Base-by-base conservation (phyloP, 2,888 invertebrate genomes). In the Onchidella celtica region DNA sequence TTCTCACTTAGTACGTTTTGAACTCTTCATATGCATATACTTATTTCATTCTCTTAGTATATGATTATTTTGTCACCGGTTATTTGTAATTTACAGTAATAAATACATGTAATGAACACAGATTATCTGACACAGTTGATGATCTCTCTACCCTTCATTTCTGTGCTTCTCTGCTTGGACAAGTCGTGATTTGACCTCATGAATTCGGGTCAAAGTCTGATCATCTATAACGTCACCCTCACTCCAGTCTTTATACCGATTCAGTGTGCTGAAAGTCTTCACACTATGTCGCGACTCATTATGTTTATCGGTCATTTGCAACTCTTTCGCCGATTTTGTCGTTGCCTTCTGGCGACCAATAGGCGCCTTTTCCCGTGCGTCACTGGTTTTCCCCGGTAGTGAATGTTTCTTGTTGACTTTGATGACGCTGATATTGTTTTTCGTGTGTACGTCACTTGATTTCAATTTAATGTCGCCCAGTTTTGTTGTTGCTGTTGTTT, bases 351-450 rank as follows among this genome's bases (percentile, higher is more conserved):
- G 57, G 9, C n/a, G 34, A 24, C 57, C 72, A 32, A 29, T 9
- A 57, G 21, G n/a, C 6, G 34, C 34, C 1, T 4, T 32, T 32
- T 57, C 17, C 21, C n/a, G 55, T 2, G 34, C 24, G 27, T 24
- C 14, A 2, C 9, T 27, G 14, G 69, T 24, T 17, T 61, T 47
- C 6, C 47, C 17, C 47, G 47, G 47, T 17, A 11, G 47, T 47
- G 47, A 47, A 47, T 6, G 47, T 47, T 47, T 61, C 4, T n/a
- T 63, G 63, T 55, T 75, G 0, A 65, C 65, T 29, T 75, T 75
- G 32, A 75, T 75, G 29, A 66, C 65, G 32, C 75, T 75, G 17
- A 66, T 75, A 61, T 40, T 75, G 32, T 47, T 61, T 38, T 38
- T 75, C 0, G 65, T 34, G 14, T 40, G 9, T 3, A 6, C 27